Conservation (phyloP, 2,888 invertebrate species). For the Tetheella fluctuosa region DNA sequence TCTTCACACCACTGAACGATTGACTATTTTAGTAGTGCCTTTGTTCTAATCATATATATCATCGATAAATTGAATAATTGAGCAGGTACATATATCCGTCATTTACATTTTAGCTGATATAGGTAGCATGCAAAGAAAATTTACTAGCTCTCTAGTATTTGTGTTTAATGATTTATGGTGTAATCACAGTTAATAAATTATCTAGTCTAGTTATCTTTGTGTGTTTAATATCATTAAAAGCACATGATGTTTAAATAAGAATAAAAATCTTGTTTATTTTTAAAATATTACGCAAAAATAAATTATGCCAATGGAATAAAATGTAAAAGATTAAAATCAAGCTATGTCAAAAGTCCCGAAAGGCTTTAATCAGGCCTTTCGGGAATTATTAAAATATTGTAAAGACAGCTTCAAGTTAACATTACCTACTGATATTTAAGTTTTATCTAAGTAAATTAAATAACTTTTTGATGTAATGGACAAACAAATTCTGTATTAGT, state of each 20-base stretch:
- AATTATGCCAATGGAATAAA: background rate
- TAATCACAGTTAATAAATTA: background rate
- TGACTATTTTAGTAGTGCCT: background rate
- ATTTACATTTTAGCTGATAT: background rate
- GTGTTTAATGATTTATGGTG: background rate
- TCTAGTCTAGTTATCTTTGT: background rate
- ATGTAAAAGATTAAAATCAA: slow-evolving; percentile 9
- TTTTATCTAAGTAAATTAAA: background rate
- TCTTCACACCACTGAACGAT: background rate
- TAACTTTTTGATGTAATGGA: background rate
- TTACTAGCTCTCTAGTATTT: background rate
- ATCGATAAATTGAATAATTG: background rate
- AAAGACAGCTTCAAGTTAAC: slow-evolving; percentile 10
- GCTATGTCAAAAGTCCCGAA: background rate
- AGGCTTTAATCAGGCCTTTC: slow-evolving; percentile 6
- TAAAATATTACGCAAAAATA: background rate
- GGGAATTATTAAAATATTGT: slow-evolving; percentile 15
- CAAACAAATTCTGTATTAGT: background rate
- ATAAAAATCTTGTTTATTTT: background rate
- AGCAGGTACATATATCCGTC: background rate
- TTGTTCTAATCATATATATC: background rate
- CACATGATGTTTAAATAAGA: background rate
- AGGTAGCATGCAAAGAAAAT: background rate
- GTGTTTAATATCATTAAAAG: background rate
- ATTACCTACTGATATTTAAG: slow-evolving; percentile 1